Evolutionary conservation across 1,140 invertebrate species (phyloP).

Genomic region (Macrobrachium rosenbergii): DNA sequence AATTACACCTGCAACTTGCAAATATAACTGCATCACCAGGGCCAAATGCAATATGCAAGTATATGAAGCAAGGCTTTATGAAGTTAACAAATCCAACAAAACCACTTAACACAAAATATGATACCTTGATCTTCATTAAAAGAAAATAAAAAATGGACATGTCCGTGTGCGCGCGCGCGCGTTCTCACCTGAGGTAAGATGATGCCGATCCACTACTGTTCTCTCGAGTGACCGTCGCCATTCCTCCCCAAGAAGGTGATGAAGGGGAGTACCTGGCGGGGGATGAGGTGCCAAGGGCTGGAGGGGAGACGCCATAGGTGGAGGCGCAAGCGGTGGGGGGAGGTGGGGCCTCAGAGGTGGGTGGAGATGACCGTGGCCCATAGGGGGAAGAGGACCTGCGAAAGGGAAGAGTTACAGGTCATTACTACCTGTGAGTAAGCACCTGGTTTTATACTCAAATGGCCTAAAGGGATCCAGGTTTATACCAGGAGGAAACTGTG

Average conservation of each 20-base stretch:
- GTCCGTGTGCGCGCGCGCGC: background rate
- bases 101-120: no score
- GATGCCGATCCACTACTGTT: conserved; percentile 56
- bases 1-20: no score
- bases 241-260: conserved; percentile 69
- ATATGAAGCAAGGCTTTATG: no score
- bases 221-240: conserved; percentile 62
- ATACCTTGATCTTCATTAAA: no score
- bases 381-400: conserved; percentile 64
- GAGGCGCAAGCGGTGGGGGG: conserved; percentile 69
- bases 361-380: conserved; percentile 70
- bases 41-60: no score
- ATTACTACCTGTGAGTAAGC: background rate
- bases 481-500: no score
- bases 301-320: conserved; percentile 70
- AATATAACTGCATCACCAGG: no score
- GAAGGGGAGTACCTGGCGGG: conserved; percentile 69
- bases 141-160: background rate
- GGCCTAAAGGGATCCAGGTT: no score
- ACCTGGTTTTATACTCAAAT: background rate
- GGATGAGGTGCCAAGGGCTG: conserved; percentile 65
- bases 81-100: no score
- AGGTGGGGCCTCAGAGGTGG: conserved; percentile 72
- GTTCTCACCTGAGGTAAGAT: conserved; percentile 51
- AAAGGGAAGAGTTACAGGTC: background rate